phyloP scores from a whole-genome alignment of 2,113 vertebrate genomes.

The Misgurnus anguillicaudatus region DNA sequence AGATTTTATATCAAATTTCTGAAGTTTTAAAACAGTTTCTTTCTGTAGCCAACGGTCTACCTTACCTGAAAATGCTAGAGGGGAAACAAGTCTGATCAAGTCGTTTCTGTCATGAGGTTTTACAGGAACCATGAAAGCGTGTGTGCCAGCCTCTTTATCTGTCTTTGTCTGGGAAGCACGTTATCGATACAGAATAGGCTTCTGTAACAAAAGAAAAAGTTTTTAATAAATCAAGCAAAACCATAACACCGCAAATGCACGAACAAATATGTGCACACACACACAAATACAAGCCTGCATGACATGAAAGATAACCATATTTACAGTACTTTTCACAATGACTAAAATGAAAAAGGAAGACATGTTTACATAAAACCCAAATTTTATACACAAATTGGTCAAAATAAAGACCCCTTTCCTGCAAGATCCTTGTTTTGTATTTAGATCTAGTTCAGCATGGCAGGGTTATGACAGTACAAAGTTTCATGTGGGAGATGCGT shows the following conservation, averaged over 20 bases:
- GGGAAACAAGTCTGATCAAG: slow-evolving; percentile 38
- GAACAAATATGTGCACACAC: background rate
- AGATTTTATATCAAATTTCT: background rate
- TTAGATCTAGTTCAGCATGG: too few species aligned
- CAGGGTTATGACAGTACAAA: too few species aligned
- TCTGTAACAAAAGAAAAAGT: background rate
- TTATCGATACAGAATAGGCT: background rate
- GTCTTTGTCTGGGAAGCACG: background rate
- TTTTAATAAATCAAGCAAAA: background rate
- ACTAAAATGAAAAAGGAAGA: background rate
- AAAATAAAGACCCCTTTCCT: too few species aligned
- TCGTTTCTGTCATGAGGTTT: slow-evolving; percentile 30
- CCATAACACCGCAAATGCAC: background rate
- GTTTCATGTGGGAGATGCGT: too few species aligned
- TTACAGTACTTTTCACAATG: background rate
- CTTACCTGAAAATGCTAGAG: background rate
- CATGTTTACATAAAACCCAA: too few species aligned
- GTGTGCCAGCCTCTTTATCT: background rate
- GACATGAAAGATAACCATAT: background rate
- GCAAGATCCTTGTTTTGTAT: too few species aligned
- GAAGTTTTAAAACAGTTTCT: background rate
- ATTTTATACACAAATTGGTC: background rate
- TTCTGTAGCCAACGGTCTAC: background rate
- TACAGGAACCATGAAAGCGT: slow-evolving; percentile 13
- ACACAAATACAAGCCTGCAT: background rate